Base-by-base conservation (phyloP, 2,113 vertebrate genomes). In the Ctenodactylus gundi region DNA sequence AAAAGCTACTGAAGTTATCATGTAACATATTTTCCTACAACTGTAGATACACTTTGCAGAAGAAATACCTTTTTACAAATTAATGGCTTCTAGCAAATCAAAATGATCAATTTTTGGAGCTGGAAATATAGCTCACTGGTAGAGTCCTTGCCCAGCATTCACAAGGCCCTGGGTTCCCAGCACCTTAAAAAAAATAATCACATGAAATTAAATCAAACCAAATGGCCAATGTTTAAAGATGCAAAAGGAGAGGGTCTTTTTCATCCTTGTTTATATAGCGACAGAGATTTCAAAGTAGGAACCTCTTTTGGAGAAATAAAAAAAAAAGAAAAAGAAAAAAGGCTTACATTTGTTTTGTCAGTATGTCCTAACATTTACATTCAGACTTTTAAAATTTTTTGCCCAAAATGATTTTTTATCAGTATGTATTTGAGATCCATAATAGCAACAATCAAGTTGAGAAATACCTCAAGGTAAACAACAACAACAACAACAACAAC, bases 241-340 rank as follows among this genome's bases (percentile, higher is more conserved):
- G 39, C n/a, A 1, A 85, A 23, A 65, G 34, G 29, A 6, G 0
- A 3, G 5, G 31, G 92, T 55, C 31, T 70, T 77, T 77, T 88
- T 68, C 64, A 17, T 39, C 29, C n/a, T 88, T 82, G 90, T 77
- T 41, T 70, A 77, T n/a, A 82, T 29, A 89, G 23, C 86, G 10
- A 21, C 51, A 23, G 25, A 91, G 89, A 82, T 65, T 65, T 4
- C 75, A 91, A 76, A 94, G 88, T 81, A 91, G 46, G n/a, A 76
- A 68, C 7, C 1, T 18, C 4, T 51, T 70, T 46, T 36, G 39
- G n/a, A 27, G 27, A 12, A 72, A 80, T 23, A 41, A 5, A 36
- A 67, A 89, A 73, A 72, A n/a, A n/a, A n/a, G n/a, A n/a, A n/a
- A n/a, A n/a, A n/a, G n/a, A n/a, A 83, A 13, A 64, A 92, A 21